phyloP scores from a whole-genome alignment of 2,888 invertebrate species.

The Gymnoscelis rufifasciata region DNA sequence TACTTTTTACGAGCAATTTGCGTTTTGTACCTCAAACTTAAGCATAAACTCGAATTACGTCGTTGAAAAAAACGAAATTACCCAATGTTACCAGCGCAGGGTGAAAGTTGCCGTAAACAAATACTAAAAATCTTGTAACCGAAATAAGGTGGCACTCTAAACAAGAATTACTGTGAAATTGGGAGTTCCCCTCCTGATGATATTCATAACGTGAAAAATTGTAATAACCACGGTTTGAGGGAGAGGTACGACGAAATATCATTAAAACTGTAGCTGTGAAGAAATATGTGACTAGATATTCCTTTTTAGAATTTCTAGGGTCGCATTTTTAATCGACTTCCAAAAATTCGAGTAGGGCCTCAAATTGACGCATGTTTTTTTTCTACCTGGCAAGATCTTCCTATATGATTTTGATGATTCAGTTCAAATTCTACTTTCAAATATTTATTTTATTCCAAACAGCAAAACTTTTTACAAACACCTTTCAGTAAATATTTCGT shows the following conservation, averaged over 20 bases:
- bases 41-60: constrained; percentile 58
- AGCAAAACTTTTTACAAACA: too few species aligned
- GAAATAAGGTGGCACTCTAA: constrained; percentile 76
- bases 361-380: too few species aligned
- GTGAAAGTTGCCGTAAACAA: constrained; percentile 72
- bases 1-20: constrained; percentile 52
- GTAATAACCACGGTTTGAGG: constrained; percentile 62
- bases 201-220: constrained; percentile 80
- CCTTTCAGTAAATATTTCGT: neutral
- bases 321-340: too few species aligned
- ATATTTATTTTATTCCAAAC: too few species aligned
- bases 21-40: constrained; percentile 45
- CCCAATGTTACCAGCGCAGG: constrained; percentile 44
- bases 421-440: too few species aligned
- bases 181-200: constrained; percentile 51
- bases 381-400: too few species aligned
- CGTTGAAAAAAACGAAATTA: constrained; percentile 61
- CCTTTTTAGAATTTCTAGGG: neutral
- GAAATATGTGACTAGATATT: constrained; percentile 1
- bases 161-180: constrained; percentile 78
- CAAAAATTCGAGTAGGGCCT: too few species aligned
- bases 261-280: constrained; percentile 11
- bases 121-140: constrained; percentile 78
- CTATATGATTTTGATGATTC: too few species aligned
- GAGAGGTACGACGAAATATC: constrained; percentile 35